Evolutionary conservation across 1,140 invertebrate genomes (phyloP).

Genomic region (Zaprionus tsacasi): DNA sequence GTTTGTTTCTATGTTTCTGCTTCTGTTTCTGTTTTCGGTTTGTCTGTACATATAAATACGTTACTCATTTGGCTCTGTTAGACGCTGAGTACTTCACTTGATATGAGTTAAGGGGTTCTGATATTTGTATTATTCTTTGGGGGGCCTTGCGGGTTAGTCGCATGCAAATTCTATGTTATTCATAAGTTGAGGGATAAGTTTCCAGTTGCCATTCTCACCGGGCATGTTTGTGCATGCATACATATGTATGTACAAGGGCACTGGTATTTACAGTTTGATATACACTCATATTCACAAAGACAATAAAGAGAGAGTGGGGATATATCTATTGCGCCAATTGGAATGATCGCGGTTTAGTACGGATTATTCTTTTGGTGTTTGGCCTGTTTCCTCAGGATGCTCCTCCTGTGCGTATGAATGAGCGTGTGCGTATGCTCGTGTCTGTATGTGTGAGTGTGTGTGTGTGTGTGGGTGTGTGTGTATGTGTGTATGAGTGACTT

Average conservation of each 20-base stretch:
- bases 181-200: neutral
- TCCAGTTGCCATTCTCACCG: neutral
- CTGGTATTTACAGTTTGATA: constrained; percentile 66
- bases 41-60: constrained; percentile 66
- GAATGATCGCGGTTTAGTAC: constrained; percentile 45
- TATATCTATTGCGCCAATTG: constrained; percentile 32
- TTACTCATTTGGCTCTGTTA: constrained; percentile 58
- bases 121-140: constrained; percentile 9
- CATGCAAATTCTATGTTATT: constrained; percentile 9
- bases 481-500: constrained; percentile 39
- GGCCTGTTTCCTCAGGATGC: constrained; percentile 16
- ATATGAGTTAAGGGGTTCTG: constrained; percentile 50
- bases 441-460: constrained; percentile 18
- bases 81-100: constrained; percentile 29
- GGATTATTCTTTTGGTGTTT: neutral
- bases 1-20: constrained; percentile 21
- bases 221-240: constrained; percentile 5
- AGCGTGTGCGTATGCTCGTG: constrained; percentile 31
- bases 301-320: neutral
- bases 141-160: constrained; percentile 10
- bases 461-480: constrained; percentile 25
- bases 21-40: constrained; percentile 21
- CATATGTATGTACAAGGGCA: constrained; percentile 55
- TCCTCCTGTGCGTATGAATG: constrained; percentile 27
- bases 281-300: constrained; percentile 53